phyloP scores from a whole-genome alignment of 2,113 vertebrate species.

The Sorex araneus region DNA sequence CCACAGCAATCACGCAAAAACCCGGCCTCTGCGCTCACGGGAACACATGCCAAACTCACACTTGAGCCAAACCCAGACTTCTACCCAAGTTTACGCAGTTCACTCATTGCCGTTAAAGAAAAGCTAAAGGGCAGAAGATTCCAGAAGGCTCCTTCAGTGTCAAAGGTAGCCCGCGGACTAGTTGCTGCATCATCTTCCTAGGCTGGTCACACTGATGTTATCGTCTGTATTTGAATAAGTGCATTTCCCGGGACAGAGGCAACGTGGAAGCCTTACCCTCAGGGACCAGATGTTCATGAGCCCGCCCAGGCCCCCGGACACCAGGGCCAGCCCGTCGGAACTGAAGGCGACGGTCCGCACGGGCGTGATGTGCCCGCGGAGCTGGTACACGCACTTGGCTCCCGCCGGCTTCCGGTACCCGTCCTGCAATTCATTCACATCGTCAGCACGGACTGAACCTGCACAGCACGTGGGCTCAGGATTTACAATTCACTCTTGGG shows the following conservation, averaged over 20 bases:
- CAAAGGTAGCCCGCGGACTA: constrained; percentile 9
- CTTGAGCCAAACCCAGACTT: not conserved
- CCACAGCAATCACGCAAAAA: constrained; percentile 39
- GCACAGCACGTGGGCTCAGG: constrained; percentile 34
- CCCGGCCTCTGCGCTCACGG: constrained; percentile 6
- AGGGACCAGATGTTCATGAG: constrained; percentile 99
- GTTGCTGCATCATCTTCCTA: not conserved
- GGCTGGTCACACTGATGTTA: constrained; percentile 55
- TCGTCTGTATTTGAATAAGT: constrained; percentile 17
- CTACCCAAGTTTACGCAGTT: constrained; percentile 4
- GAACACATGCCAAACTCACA: constrained; percentile 53
- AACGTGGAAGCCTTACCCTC: constrained; percentile 89
- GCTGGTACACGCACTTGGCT: constrained; percentile 93
- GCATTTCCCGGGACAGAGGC: constrained; percentile 36
- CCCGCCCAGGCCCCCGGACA: constrained; percentile 96
- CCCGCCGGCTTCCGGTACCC: constrained; percentile 87
- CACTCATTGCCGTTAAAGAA: constrained; percentile 54
- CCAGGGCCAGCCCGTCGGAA: constrained; percentile 95
- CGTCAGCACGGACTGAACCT: constrained; percentile 57
- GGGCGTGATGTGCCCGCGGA: constrained; percentile 97
- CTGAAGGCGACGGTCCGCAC: constrained; percentile 95
- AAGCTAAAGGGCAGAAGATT: not conserved
- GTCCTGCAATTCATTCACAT: constrained; percentile 87
- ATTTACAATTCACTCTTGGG: constrained; percentile 51
- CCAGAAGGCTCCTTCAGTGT: not conserved